phyloP scores from a whole-genome alignment of 2,113 vertebrate species.

The Forbesichthys papilliferus region DNA sequence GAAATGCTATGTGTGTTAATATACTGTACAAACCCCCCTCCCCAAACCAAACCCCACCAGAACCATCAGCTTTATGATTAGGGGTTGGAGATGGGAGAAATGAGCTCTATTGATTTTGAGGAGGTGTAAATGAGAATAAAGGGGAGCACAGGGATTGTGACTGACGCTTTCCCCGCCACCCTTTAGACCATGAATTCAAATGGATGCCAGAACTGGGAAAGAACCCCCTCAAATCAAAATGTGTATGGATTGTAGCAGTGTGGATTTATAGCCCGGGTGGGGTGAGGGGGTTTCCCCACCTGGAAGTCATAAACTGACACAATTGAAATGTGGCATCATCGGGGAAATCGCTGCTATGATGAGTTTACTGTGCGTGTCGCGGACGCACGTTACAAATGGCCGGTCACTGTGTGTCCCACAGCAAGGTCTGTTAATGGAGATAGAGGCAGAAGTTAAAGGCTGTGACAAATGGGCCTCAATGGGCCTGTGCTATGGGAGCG shows the following conservation, averaged over 20 bases:
- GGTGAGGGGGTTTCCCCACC: constrained; percentile 29
- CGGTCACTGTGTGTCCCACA: constrained; percentile 53
- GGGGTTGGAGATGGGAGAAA: constrained; percentile 40
- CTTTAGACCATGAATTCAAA: constrained; percentile 61
- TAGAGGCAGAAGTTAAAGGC: constrained; percentile 58
- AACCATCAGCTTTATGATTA: constrained; percentile 40
- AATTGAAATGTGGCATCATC: constrained; percentile 51
- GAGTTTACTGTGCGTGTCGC: constrained; percentile 49
- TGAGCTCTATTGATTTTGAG: constrained; percentile 64
- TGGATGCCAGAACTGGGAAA: neutral
- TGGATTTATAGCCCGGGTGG: constrained; percentile 49
- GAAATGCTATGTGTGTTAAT: constrained; percentile 39
- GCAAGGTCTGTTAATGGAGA: constrained; percentile 56
- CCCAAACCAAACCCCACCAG: neutral
- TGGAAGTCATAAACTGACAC: constrained; percentile 69
- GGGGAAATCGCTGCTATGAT: constrained; percentile 50
- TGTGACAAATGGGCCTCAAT: constrained; percentile 52
- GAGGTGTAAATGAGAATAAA: constrained; percentile 22
- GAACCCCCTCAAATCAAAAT: constrained; percentile 58
- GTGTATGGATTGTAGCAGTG: constrained; percentile 60
- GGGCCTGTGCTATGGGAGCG: constrained; percentile 15
- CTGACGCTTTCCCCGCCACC: constrained; percentile 29
- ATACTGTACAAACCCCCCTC: neutral
- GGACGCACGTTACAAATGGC: constrained; percentile 40
- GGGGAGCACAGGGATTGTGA: constrained; percentile 44